Conservation (phyloP, 2,797 vertebrate genomes). For the Alectoris magna region DNA sequence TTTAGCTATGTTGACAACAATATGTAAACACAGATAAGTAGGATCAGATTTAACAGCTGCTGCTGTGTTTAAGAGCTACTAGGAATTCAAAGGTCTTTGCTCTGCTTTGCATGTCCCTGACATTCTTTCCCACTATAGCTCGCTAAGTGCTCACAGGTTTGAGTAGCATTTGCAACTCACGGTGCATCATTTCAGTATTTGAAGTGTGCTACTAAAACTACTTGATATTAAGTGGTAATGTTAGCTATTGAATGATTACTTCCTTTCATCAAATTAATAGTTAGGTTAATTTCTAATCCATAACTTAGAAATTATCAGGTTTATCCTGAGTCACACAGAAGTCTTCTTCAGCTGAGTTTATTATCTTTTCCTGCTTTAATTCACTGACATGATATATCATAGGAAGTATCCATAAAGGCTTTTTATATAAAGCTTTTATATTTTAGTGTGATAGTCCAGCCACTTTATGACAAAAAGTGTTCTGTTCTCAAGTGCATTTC, state of each 20-base stretch:
- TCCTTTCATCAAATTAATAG: neutral
- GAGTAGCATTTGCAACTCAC: accelerated
- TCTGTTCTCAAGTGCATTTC: neutral
- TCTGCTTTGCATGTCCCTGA: accelerated
- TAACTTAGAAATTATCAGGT: neutral
- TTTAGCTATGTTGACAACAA: accelerated
- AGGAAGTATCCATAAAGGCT: neutral
- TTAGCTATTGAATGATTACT: neutral
- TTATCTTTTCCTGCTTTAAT: neutral
- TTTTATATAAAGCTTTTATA: too few species aligned
- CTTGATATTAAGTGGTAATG: neutral
- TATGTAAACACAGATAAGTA: neutral
- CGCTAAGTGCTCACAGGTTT: accelerated
- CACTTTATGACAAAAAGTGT: neutral
- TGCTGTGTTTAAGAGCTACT: neutral
- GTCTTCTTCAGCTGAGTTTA: neutral
- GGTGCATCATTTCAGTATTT: neutral
- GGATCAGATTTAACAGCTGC: accelerated
- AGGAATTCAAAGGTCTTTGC: neutral
- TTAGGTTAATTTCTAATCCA: neutral
- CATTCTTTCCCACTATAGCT: accelerated
- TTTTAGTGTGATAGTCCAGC: too few species aligned
- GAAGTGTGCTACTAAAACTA: accelerated
- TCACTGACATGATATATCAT: neutral
- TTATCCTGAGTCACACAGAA: neutral